A percentile compares a stretch with the other conserved stretches of the same genome.
Conservation (phyloP, 2,888 invertebrate genomes). For the Tenthredo distinguenda region DNA sequence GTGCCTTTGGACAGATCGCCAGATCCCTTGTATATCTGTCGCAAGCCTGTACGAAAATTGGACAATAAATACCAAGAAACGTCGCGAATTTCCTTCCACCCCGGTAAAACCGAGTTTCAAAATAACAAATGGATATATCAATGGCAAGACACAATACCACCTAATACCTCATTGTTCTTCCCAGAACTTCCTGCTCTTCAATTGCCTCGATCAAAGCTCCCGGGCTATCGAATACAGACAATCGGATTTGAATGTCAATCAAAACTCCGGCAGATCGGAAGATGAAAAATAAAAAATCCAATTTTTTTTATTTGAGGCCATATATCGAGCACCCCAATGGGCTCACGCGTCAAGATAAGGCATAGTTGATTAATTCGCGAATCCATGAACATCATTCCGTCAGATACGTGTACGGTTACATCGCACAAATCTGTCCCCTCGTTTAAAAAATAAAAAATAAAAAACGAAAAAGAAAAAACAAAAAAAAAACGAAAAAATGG, state of each 20-base stretch:
- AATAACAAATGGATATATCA: not conserved
- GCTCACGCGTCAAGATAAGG: not conserved
- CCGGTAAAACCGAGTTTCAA: not conserved
- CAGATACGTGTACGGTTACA: not conserved
- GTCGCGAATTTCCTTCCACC: not conserved
- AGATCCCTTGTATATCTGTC: not conserved
- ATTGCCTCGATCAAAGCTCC: not conserved
- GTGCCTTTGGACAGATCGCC: conserved; percentile 8
- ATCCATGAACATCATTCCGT: not conserved
- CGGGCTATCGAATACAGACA: too few relatives aligned
- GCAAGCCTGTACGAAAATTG: conserved; percentile 23
- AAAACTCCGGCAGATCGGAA: not conserved
- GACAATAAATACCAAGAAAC: conserved; percentile 33
- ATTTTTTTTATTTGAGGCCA: not conserved
- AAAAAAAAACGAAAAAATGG: not conserved
- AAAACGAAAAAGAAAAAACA: not conserved
- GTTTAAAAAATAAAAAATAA: not conserved
- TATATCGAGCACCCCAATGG: not conserved
- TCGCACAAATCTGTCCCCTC: not conserved
- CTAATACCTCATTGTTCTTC: not conserved
- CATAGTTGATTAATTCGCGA: conserved; percentile 2
- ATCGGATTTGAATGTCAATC: not conserved
- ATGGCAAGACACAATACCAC: not conserved
- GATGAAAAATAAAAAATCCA: not conserved
- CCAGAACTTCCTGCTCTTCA: not conserved